Evolutionary conservation across 2,797 vertebrate genomes (phyloP), one percentile per base, ranked within the genome.

Genomic region (Muscicapa comitata): DNA sequence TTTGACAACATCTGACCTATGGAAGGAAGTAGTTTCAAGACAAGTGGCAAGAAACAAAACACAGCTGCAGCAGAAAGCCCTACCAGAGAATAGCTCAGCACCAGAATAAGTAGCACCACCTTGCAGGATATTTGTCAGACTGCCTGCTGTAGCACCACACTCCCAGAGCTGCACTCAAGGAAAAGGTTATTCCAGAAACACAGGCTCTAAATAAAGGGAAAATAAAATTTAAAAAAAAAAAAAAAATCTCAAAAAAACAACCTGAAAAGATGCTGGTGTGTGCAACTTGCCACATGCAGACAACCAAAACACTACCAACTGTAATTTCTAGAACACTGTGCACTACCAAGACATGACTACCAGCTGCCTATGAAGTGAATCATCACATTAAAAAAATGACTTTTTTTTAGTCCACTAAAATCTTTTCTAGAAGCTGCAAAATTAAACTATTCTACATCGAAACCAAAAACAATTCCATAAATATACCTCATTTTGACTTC

Each of bases 311-410:
- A 6, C 84, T 74, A 93, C 63, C 88, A 94, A 95, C 61, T 92
- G 84, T 48, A 82, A 53, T 91, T 97, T 90, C 93, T 80, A 93
- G 93, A 90, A 96, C 94, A 94, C 10, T 84, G 67, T 93, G 90
- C 77, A 42, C 94, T 92, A 92, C 45, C 37, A 76, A 94, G 77
- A 85, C 55, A 48, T 18, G 63, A 94, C 91, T 94, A 91, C 92
- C 95, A 96, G 88, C 86, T 97, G 94, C 88, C 86, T 74, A 77
- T 37, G 79, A 38, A 91, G 33, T 96, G 95, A 96, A 94, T 95
- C 95, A 96, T 93, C 86, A 71, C 0, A 4, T 76, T 87, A 23
- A 76, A 96, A 96, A 96, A 91, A 80, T 16, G 16, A 48, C 9
- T 1, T 55, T 55, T 86, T 94, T 95, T 82, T 26, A 79, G 50